Percentiles rank a stretch among this genome's conserved stretches.
These are phyloP conservation scores for Amaurobius ferox DNA, from an alignment of 2,888 invertebrate genomes.

Conservation along the genomic window DNA sequence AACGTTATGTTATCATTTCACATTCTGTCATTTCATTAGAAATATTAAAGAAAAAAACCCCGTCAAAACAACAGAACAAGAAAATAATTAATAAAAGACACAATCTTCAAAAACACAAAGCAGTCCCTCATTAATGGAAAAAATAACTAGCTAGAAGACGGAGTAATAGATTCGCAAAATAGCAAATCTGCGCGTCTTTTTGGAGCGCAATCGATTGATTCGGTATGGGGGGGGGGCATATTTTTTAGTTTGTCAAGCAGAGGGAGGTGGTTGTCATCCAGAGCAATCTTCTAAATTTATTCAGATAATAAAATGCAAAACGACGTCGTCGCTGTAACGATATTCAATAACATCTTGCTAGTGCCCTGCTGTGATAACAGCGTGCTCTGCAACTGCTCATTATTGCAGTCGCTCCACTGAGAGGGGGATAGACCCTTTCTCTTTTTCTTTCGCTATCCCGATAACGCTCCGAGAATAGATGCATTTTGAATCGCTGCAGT, in stretches of 20 bases:
- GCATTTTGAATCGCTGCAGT: not conserved
- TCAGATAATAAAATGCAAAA: slow-evolving; percentile 68
- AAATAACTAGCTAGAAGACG: not conserved
- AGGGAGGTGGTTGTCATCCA: slow-evolving; percentile 50
- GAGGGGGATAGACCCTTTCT: not conserved
- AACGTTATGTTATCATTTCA: no score
- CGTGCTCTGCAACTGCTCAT: slow-evolving; percentile 42
- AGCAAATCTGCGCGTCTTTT: not conserved
- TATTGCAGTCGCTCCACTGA: slow-evolving; percentile 28
- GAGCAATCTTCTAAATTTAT: slow-evolving; percentile 67
- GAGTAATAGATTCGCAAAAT: slow-evolving; percentile 30
- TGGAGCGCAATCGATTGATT: slow-evolving; percentile 50
- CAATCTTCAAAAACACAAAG: no score
- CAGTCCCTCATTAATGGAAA: no score
- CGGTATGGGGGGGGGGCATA: not conserved
- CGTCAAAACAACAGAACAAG: no score
- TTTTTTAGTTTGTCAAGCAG: slow-evolving; percentile 27
- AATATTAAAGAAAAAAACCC: no score
- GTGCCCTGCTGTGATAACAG: slow-evolving; percentile 54
- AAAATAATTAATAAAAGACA: no score
- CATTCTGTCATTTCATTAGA: no score
- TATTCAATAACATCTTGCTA: slow-evolving; percentile 69
- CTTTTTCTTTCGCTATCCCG: slow-evolving; percentile 15
- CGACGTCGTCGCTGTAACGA: slow-evolving; percentile 58
- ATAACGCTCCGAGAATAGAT: slow-evolving; percentile 28